These are phyloP conservation scores for Drosophila truncata DNA, from an alignment of 1,140 invertebrate genomes.

Conservation along the genomic window DNA sequence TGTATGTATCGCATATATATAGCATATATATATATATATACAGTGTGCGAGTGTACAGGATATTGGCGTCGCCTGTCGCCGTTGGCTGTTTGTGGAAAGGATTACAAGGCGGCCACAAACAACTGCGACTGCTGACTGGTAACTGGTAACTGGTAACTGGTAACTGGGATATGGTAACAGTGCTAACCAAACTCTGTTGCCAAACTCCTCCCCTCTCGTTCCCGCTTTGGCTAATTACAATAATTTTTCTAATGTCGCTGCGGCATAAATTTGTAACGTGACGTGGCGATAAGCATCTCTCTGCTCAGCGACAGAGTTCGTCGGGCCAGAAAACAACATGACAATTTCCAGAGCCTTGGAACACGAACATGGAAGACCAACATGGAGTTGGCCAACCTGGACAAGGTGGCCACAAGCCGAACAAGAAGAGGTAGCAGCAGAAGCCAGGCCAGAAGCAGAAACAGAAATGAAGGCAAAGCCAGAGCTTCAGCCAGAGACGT, in stretches of 20 bases:
- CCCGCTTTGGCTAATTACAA: slow-evolving; percentile 64
- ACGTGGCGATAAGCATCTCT: slow-evolving; percentile 72
- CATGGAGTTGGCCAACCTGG: slow-evolving; percentile 39
- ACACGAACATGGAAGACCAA: slow-evolving; percentile 67
- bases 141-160: slow-evolving; percentile 23
- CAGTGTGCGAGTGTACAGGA: slow-evolving; percentile 47
- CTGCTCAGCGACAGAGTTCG: slow-evolving; percentile 20
- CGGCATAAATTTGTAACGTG: slow-evolving; percentile 79
- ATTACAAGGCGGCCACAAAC: slow-evolving; percentile 75
- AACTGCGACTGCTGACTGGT: slow-evolving; percentile 53
- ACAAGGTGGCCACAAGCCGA: slow-evolving; percentile 46
- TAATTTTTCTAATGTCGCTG: slow-evolving; percentile 78
- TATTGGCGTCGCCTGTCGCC: slow-evolving; percentile 72
- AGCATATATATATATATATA: background rate
- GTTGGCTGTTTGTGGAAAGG: slow-evolving; percentile 75
- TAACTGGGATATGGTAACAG: slow-evolving; percentile 8
- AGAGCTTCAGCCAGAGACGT: slow-evolving; percentile 62
- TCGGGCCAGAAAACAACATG: slow-evolving; percentile 58
- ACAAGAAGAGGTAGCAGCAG: slow-evolving; percentile 17
- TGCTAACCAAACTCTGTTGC: slow-evolving; percentile 5
- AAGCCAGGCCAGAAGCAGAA: slow-evolving; percentile 20
- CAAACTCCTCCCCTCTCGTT: slow-evolving; percentile 31
- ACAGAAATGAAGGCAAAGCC: slow-evolving; percentile 11
- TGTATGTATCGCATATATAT: slow-evolving; percentile 6
- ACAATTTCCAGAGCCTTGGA: slow-evolving; percentile 70